Evolutionary conservation across 2,888 invertebrate species (phyloP).

Genomic region (Nipponacmea schrenckii): DNA sequence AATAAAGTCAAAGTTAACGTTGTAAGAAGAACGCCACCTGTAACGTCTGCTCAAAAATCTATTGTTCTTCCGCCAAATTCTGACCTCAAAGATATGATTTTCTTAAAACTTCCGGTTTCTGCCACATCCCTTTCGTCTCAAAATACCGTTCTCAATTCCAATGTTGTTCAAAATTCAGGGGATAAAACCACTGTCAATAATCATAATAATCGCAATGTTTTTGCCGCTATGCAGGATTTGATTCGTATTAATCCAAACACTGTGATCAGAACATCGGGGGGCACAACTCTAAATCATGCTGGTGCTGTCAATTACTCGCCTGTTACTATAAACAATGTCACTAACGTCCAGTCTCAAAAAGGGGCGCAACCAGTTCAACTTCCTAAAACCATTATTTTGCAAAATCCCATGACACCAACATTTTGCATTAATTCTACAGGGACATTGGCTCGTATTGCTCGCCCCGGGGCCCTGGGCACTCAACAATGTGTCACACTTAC

Average conservation of each 20-base stretch:
- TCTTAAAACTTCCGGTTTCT: neutral
- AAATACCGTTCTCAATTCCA: neutral
- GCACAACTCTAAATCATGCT: neutral
- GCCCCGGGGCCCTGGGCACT: constrained; percentile 6
- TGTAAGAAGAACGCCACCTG: neutral
- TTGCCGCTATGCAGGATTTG: neutral
- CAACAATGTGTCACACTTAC: constrained; percentile 35
- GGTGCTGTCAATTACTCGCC: neutral
- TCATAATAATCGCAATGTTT: neutral
- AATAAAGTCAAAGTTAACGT: neutral
- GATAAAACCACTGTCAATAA: neutral
- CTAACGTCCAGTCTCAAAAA: neutral
- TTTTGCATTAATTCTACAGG: neutral
- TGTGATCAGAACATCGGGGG: neutral
- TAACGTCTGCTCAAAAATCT: neutral
- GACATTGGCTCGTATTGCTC: neutral
- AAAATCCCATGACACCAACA: neutral
- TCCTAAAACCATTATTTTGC: neutral
- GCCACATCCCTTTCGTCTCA: too few relatives aligned
- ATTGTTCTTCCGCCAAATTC: neutral
- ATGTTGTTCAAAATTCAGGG: neutral
- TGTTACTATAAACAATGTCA: too few relatives aligned
- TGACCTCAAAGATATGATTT: constrained; percentile 1
- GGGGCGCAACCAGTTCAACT: neutral
- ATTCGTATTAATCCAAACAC: neutral